These are phyloP conservation scores for Xiphias gladius DNA, from an alignment of 2,113 vertebrate species.

Conservation along the genomic window DNA sequence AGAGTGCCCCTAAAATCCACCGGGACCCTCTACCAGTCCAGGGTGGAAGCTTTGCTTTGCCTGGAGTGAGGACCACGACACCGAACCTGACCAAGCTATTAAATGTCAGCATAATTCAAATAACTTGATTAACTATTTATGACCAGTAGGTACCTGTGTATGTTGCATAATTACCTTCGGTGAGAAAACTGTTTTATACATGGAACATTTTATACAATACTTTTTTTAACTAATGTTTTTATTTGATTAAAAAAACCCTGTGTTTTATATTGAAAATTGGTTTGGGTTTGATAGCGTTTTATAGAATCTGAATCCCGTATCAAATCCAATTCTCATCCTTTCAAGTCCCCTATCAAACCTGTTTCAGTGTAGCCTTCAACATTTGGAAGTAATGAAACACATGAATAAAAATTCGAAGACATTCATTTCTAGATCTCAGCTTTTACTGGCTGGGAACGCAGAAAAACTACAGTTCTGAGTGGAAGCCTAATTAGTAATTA, in stretches of 20 bases:
- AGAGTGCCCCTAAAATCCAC: constrained; percentile 58
- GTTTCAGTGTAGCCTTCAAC: neutral
- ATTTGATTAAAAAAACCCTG: too few species aligned
- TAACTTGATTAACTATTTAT: constrained; percentile 32
- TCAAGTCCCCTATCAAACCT: neutral
- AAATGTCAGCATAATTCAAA: constrained; percentile 33
- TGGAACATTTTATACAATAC: neutral
- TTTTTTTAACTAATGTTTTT: too few species aligned
- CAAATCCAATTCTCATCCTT: neutral
- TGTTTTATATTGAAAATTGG: neutral
- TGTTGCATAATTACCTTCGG: neutral
- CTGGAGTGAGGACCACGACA: neutral
- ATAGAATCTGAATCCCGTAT: neutral
- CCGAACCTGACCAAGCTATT: constrained; percentile 11
- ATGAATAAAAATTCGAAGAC: neutral
- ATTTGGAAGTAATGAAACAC: neutral
- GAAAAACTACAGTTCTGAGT: neutral
- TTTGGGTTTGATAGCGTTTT: neutral
- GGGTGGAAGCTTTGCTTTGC: constrained; percentile 47
- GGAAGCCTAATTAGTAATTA: neutral
- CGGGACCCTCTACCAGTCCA: constrained; percentile 43
- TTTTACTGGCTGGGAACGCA: neutral
- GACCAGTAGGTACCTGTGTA: neutral
- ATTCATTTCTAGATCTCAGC: neutral
- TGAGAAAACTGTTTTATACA: neutral